These are phyloP conservation scores for Stenichneumon culpator DNA, from an alignment of 2,888 invertebrate species.

Conservation along the genomic window DNA sequence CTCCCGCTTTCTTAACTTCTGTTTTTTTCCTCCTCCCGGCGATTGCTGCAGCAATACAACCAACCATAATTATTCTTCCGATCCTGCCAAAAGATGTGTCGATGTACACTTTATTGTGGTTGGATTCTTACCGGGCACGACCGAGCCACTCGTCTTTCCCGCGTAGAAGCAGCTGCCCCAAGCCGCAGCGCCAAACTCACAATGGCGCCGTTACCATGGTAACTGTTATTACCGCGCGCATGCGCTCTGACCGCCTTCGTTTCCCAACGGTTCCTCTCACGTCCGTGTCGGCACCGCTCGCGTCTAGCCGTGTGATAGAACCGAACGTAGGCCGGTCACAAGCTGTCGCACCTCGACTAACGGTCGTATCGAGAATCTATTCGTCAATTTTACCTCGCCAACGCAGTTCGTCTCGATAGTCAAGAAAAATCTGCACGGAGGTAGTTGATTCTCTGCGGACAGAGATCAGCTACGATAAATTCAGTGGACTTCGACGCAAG, in stretches of 20 bases:
- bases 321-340: conserved; percentile 19
- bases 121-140: no score
- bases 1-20: no score
- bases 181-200: conserved; percentile 6
- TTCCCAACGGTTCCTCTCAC: conserved; percentile 26
- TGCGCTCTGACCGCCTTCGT: conserved; percentile 3
- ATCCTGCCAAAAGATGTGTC: no score
- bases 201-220: conserved; percentile 10
- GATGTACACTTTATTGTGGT: no score
- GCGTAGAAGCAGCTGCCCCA: background rate
- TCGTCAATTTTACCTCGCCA: background rate
- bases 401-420: background rate
- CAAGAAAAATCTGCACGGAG: no score
- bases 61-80: no score
- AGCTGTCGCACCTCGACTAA: background rate
- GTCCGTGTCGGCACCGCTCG: conserved; percentile 33
- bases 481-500: background rate
- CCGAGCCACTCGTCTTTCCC: background rate
- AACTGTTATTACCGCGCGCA: conserved; percentile 1
- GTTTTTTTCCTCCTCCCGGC: no score
- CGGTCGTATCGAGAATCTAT: background rate
- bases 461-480: no score
- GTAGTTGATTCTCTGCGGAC: no score
- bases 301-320: conserved; percentile 15
- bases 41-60: no score